phyloP scores from a whole-genome alignment of 1,140 invertebrate genomes.

The Aphaenogaster ashmeadi region DNA sequence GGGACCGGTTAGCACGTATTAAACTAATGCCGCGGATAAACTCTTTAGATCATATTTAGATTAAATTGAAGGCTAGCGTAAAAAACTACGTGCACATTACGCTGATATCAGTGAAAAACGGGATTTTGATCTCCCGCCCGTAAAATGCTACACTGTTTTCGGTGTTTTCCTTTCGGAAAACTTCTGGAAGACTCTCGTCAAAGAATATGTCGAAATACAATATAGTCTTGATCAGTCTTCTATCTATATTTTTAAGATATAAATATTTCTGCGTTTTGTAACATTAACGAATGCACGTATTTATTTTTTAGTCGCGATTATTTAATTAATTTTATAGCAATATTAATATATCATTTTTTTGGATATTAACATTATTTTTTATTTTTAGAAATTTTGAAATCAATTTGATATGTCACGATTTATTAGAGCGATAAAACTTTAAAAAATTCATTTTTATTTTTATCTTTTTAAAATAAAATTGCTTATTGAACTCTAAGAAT shows the following conservation, averaged over 20 bases:
- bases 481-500: neutral
- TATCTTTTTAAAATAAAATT: neutral
- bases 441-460: neutral
- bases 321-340: neutral
- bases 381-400: neutral
- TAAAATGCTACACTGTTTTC: neutral
- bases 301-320: neutral
- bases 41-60: constrained; percentile 29
- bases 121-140: neutral
- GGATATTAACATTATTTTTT: neutral
- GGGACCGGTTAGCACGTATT: constrained; percentile 24
- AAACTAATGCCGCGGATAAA: constrained; percentile 40
- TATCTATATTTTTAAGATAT: neutral
- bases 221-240: neutral
- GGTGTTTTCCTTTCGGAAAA: neutral
- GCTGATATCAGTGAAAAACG: constrained; percentile 22
- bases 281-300: neutral
- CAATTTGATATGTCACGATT: neutral
- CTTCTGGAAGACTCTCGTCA: neutral
- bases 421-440: neutral
- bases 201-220: neutral
- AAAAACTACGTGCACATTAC: neutral
- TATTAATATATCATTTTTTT: neutral
- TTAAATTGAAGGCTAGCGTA: neutral
- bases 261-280: neutral